Evolutionary conservation across 2,113 vertebrate genomes (phyloP), one percentile per base, ranked within the genome.

Genomic region (Leuciscus idus): DNA sequence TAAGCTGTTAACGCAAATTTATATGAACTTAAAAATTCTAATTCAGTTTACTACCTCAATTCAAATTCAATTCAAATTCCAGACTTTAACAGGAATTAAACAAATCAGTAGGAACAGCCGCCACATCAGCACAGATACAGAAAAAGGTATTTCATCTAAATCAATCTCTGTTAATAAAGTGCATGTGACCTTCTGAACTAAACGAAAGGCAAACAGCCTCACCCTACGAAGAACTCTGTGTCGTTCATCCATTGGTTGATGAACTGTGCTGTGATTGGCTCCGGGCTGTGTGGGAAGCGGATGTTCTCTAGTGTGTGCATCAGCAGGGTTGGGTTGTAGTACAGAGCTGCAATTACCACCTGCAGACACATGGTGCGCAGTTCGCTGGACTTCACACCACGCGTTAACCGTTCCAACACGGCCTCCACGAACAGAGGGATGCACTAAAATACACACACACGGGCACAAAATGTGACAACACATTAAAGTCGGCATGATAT

Each of bases 241-340:
- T 99, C 98, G 7, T 95, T 99, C 96, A 99, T 98, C 98, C 98
- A 99, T 90, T 99, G 98, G 93, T 99, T 99, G 92, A 99, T 95
- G 90, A 99, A 99, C 94, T 98, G 98, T 0, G 96, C 95, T 0
- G 98, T 99, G 91, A 99, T 96, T 19, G 98, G 97, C 64, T 98
- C 97, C 0, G 97, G 95, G 90, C 94, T 97, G 91, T 97, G 96
- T 13, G 97, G 96, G 91, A 99, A 96, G 86, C 96, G 96, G 90
- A 97, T 96, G 90, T 95, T 97, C 86, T 99, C 98, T 84, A 99
- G 93, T 0, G 97, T 99, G 87, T 97, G 96, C 17, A 99, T 89
- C 88, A 99, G 96, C 46, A 99, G 92, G 11, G 95, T 93, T 0
- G 98, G 97, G 90, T 93, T 98, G 93, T 99, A 99, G 93, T 98